Evolutionary conservation across 64 coral and sea anemone genomes (phyloP).

Genomic region (Hydrozoanthus tunicans): DNA sequence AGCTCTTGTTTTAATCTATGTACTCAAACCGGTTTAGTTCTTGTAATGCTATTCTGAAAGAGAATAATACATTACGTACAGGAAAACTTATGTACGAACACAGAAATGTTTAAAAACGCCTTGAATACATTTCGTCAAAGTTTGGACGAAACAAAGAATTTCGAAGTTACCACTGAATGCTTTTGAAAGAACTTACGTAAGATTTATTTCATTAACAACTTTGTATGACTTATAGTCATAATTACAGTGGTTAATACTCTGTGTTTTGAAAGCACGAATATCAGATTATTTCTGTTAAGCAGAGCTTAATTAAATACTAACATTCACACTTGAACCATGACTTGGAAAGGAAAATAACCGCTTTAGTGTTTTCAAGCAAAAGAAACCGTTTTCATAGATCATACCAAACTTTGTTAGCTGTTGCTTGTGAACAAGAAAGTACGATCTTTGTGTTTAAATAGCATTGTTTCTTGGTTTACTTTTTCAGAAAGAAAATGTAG

Average conservation of each 20-base stretch:
- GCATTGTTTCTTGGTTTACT: slow-evolving; percentile 36
- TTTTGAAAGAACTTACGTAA: neutral
- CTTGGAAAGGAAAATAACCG: neutral
- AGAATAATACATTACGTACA: neutral
- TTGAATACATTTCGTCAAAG: neutral
- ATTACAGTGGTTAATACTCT: neutral
- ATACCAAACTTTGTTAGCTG: neutral
- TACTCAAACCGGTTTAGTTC: neutral
- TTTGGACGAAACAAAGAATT: neutral
- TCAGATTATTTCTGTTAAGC: slow-evolving; percentile 5
- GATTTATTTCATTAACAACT: slow-evolving; percentile 17
- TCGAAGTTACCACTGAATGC: neutral
- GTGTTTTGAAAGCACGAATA: neutral
- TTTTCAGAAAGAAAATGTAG: slow-evolving; percentile 26
- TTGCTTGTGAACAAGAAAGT: slow-evolving; percentile 15
- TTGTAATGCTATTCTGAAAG: neutral
- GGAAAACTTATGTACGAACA: neutral
- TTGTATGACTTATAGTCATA: neutral
- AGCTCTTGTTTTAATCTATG: neutral
- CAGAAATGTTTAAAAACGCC: neutral
- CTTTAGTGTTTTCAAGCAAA: too few relatives aligned
- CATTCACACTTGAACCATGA: slow-evolving; percentile 24
- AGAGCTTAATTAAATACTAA: slow-evolving; percentile 27
- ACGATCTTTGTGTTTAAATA: neutral
- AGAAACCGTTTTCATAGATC: neutral